Percentiles rank a stretch among this genome's conserved stretches.
phyloP scores from a whole-genome alignment of 2,797 vertebrate genomes.

The Macroramphosus scolopax region DNA sequence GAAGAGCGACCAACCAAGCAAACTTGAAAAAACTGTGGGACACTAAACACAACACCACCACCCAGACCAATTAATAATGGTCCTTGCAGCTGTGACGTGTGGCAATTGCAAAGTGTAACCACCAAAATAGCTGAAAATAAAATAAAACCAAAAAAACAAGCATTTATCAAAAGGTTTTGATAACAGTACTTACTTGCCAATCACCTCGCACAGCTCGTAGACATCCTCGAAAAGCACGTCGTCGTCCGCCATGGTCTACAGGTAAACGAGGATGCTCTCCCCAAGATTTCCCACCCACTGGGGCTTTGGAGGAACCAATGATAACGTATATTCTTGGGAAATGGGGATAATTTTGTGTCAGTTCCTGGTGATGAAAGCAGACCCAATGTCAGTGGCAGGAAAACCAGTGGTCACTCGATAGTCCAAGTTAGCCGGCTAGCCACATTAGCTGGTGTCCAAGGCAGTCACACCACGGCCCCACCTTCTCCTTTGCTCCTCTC shows the following conservation, averaged over 20 bases:
- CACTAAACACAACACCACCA: too few species aligned
- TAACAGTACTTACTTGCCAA: conserved; percentile 91
- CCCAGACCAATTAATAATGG: too few species aligned
- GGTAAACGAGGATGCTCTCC: conserved; percentile 68
- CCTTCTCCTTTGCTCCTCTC: conserved; percentile 67
- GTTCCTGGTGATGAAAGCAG: neutral
- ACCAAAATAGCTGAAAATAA: neutral
- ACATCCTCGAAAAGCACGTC: conserved; percentile 99
- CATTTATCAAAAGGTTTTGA: neutral
- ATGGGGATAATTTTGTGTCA: neutral
- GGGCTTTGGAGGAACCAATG: conserved; percentile 22
- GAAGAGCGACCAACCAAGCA: too few species aligned
- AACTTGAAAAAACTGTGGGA: too few species aligned
- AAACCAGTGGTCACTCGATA: conserved; percentile 17
- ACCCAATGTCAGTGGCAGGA: conserved; percentile 17
- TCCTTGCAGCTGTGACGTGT: too few species aligned
- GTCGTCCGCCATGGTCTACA: conserved; percentile 96
- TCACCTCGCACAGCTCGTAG: conserved; percentile 99
- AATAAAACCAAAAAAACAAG: neutral
- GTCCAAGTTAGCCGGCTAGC: conserved; percentile 65
- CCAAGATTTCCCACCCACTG: conserved; percentile 61
- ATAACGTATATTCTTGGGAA: conserved; percentile 7
- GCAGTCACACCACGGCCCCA: conserved; percentile 75
- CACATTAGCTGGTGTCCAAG: conserved; percentile 60
- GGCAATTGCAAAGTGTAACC: too few species aligned